Base-by-base conservation (phyloP, 2,888 invertebrate species). In the Ophion ventricosus region DNA sequence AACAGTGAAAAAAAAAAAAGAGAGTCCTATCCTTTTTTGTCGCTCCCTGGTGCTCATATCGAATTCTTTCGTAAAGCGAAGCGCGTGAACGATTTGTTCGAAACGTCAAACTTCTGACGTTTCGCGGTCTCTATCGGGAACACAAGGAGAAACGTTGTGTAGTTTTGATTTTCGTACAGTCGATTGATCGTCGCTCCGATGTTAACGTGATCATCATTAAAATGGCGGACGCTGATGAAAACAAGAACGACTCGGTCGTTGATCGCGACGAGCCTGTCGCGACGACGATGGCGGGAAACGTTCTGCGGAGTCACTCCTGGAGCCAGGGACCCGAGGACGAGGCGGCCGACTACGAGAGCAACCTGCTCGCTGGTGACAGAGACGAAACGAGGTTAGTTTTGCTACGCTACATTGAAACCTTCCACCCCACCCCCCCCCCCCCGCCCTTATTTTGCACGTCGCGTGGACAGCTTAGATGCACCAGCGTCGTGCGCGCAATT, bases 251-350 rank as follows among this genome's bases (percentile, higher is more conserved):
- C 25, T 74, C 67, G 49, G 76, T 61, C 35, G 78, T 69, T 49
- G 82, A 23, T 29, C 8, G 56, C n/a, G 85, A 82, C 17, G 85
- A 86, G 20, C 23, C 67, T 20, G 79, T 20, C 14, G 10, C 72
- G 11, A 40, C 72, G 10, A 54, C 76, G 67, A 81, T 83, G 57
- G 85, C 85, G 10, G 90, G 91, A n/a, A 92, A 92, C 72, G 88
- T 88, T 14, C 84, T 92, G 5, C 85, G 81, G 11, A 88, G 86
- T 23, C 88, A 90, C 73, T 90, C 90, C 25, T 93, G 92, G 93
- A 92, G 91, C 56, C 88, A 90, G 49, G 89, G 83, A 23, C 87
- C 88, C 5, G 92, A 92, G 8, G 91, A 90, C 82, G 77, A 59
- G 1, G 87, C 86, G 54, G 35, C 35, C 35, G 92, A 90, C 17